These are phyloP conservation scores for Botia almorhae DNA, from an alignment of 2,797 vertebrate genomes.

Conservation along the genomic window DNA sequence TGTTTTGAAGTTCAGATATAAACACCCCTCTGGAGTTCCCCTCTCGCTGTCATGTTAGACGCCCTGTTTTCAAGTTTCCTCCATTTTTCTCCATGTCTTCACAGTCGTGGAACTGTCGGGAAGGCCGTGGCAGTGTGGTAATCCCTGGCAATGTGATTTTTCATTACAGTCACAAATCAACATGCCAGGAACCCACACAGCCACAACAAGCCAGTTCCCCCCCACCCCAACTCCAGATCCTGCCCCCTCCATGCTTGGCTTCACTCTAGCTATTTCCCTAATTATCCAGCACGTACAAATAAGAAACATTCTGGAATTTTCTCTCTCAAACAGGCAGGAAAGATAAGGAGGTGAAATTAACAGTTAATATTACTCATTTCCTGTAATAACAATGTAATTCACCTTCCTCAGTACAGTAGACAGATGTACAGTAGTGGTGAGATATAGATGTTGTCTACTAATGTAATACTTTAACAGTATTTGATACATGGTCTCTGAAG, in stretches of 20 bases:
- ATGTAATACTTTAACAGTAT: not conserved
- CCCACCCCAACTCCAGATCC: slow-evolving; percentile 11
- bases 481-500: not conserved
- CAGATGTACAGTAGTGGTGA: not conserved
- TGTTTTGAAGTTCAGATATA: not conserved
- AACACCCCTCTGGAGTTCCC: not conserved
- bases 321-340: slow-evolving; percentile 7
- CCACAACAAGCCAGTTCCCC: slow-evolving; percentile 76
- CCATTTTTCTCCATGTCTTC: slow-evolving; percentile 4
- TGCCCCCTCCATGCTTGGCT: slow-evolving; percentile 74
- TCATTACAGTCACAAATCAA: slow-evolving; percentile 99
- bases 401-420: not conserved
- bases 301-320: slow-evolving; percentile 42
- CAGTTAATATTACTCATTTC: slow-evolving; percentile 27
- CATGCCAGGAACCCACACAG: slow-evolving; percentile 99
- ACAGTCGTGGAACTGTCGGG: slow-evolving; percentile 7
- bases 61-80: not conserved
- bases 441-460: slow-evolving; percentile 11
- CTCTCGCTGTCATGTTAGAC: not conserved
- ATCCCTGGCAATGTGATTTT: slow-evolving; percentile 99
- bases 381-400: slow-evolving; percentile 26
- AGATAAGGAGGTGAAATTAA: slow-evolving; percentile 18
- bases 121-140: slow-evolving; percentile 91
- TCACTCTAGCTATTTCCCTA: slow-evolving; percentile 79
- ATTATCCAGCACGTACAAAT: slow-evolving; percentile 72